Conservation (phyloP, 2,113 vertebrate species). For the Okapia johnstoni region DNA sequence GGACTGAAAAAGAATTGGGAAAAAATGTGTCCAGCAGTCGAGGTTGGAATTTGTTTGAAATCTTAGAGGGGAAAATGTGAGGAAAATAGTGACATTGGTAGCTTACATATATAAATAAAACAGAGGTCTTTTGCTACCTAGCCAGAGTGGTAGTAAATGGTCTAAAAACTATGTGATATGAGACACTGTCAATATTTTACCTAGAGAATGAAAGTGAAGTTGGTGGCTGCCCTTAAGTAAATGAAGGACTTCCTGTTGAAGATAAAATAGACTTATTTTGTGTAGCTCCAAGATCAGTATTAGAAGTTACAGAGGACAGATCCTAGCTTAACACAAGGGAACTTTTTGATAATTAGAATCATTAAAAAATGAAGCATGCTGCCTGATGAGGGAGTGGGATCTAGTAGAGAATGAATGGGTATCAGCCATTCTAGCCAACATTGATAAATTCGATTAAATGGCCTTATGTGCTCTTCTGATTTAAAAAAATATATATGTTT, state of each 20-base stretch:
- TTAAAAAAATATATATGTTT: neutral
- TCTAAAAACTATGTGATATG: neutral
- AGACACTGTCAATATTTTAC: neutral
- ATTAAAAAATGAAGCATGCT: neutral
- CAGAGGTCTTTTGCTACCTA: neutral
- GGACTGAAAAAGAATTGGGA: neutral
- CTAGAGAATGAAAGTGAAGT: slow-evolving; percentile 1
- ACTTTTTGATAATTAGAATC: neutral
- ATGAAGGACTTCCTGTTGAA: slow-evolving; percentile 10
- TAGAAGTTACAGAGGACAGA: neutral
- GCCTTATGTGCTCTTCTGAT: neutral
- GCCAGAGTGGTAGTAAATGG: neutral
- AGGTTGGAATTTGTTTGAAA: slow-evolving; percentile 16
- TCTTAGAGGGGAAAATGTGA: neutral
- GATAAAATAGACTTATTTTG: slow-evolving; percentile 2
- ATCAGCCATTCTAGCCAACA: neutral
- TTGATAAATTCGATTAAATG: slow-evolving; percentile 16
- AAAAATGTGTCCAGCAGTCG: neutral
- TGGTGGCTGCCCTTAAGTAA: neutral
- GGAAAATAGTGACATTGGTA: neutral
- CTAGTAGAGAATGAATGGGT: neutral
- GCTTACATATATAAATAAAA: neutral
- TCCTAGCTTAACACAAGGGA: slow-evolving; percentile 8
- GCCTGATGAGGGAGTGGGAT: neutral
- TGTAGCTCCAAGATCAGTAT: neutral